Evolutionary conservation across 1,140 invertebrate genomes (phyloP).

Genomic region (Stegodyphus dumicola): DNA sequence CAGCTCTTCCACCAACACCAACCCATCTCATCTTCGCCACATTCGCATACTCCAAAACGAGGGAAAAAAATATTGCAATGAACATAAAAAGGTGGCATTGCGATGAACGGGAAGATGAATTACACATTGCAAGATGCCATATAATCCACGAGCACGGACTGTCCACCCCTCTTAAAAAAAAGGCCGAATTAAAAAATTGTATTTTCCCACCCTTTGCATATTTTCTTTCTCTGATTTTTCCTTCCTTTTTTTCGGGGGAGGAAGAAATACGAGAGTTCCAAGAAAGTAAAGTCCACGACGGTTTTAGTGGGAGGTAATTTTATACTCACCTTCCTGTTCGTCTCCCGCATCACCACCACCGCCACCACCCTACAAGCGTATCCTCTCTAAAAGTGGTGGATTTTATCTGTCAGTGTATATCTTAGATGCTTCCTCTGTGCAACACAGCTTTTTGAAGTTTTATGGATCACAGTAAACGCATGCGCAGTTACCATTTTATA

Average conservation of each 20-base stretch:
- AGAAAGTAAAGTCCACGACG: background rate
- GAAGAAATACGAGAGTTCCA: background rate
- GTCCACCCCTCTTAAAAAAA: background rate
- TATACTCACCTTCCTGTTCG: constrained; percentile 18
- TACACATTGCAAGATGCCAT: constrained; percentile 20
- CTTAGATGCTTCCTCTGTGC: background rate
- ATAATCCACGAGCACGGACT: constrained; percentile 13
- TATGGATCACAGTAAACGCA: background rate
- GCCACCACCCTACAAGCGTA: background rate
- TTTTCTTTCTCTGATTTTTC: constrained; percentile 14
- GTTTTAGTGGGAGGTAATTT: constrained; percentile 35
- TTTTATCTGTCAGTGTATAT: background rate
- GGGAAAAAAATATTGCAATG: background rate
- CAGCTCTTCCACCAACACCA: background rate
- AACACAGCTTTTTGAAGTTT: background rate
- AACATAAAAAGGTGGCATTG: background rate
- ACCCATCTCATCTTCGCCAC: constrained; percentile 4
- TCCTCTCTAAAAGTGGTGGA: background rate
- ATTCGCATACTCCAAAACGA: background rate
- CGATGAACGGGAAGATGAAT: background rate
- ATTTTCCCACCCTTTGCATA: background rate
- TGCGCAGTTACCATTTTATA: background rate
- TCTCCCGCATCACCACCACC: background rate
- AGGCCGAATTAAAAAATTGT: constrained; percentile 1
- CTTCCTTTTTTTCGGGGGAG: background rate